Percentiles rank a stretch among this genome's conserved stretches.
Conservation (phyloP, 2,888 invertebrate genomes). For the Flexamia atlantica region DNA sequence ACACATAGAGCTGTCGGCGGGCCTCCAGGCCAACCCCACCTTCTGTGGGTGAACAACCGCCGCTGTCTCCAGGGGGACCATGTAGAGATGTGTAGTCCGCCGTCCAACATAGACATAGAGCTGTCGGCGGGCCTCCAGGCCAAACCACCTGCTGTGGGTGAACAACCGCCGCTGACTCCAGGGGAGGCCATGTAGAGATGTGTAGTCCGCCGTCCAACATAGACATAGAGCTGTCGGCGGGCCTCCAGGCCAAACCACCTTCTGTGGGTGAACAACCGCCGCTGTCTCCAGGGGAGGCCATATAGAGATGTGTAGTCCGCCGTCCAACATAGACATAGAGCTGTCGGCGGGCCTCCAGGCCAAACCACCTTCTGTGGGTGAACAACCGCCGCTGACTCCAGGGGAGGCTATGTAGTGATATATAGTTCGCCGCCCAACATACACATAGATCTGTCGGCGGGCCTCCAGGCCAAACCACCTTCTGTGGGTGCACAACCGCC, state of each 20-base stretch:
- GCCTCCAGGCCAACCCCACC: no score
- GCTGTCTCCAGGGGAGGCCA: neutral
- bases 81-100: no score
- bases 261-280: conserved; percentile 28
- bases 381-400: conserved; percentile 11
- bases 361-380: neutral
- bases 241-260: conserved; percentile 7
- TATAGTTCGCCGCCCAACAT: conserved; percentile 7
- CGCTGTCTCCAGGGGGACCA: neutral
- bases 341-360: neutral
- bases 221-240: conserved; percentile 11
- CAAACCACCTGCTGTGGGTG: conserved; percentile 21
- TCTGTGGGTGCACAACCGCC: no score
- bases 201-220: conserved; percentile 30
- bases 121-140: no score
- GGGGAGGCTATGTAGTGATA: no score
- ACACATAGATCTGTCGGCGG: conserved; percentile 1
- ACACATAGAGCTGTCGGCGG: no score
- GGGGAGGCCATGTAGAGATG: no score
- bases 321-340: conserved; percentile 25
- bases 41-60: conserved; percentile 39
- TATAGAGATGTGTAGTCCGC: neutral
- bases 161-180: conserved; percentile 11
- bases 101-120: no score
- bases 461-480: neutral